Percentiles rank a stretch among this genome's conserved stretches.
These are phyloP conservation scores for Neotoma lepida DNA, from an alignment of 2,113 vertebrate genomes.

Conservation along the genomic window DNA sequence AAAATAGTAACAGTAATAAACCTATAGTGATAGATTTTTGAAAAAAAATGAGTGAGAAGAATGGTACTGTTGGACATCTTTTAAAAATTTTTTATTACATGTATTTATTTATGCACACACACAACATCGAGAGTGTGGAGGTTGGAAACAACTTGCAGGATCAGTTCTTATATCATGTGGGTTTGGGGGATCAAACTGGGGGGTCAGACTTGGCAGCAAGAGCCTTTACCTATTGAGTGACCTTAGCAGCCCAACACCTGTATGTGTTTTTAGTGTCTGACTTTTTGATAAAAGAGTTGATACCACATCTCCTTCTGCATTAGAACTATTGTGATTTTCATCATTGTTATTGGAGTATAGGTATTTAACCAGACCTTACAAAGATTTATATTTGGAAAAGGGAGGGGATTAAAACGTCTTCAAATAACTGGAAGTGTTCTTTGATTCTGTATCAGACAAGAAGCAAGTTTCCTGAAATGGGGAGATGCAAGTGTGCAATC, in stretches of 20 bases:
- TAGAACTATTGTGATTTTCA: not conserved
- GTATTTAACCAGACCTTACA: not conserved
- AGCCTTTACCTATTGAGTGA: not conserved
- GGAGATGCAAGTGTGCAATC: not conserved
- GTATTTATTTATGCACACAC: not conserved
- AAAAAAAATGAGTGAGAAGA: conserved; percentile 13
- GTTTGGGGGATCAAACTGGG: not conserved
- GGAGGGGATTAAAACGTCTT: not conserved
- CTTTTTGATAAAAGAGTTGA: conserved; percentile 18
- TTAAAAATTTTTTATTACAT: not conserved
- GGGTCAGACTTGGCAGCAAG: not conserved
- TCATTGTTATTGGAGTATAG: conserved; percentile 3
- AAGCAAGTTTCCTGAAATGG: conserved; percentile 6
- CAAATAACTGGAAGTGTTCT: conserved; percentile 6
- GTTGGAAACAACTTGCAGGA: not conserved
- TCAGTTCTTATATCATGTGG: not conserved
- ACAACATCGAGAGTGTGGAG: too few species aligned
- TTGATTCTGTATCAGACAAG: not conserved
- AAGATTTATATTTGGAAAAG: not conserved
- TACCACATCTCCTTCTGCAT: not conserved
- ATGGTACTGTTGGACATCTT: not conserved
- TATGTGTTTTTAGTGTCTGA: not conserved
- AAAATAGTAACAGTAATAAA: not conserved
- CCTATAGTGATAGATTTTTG: not conserved
- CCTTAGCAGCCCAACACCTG: not conserved